phyloP scores from a whole-genome alignment of 2,113 vertebrate species.

The Pluvianellus socialis region DNA sequence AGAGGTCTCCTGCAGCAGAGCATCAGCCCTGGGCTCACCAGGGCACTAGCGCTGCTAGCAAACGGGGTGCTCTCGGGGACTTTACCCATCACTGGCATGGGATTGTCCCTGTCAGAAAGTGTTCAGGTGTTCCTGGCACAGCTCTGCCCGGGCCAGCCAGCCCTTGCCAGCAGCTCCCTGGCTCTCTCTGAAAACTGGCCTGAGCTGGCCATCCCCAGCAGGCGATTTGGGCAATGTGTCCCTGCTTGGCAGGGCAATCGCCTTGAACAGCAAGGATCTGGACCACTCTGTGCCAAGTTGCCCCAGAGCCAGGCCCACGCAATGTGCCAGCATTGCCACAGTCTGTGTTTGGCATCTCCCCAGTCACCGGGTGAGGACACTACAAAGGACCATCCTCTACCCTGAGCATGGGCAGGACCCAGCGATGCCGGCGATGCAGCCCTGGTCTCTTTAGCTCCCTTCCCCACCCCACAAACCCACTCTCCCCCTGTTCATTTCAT shows the following conservation, averaged over 20 bases:
- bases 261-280: neutral
- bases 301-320: neutral
- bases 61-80: fast-evolving
- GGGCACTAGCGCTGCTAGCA: neutral
- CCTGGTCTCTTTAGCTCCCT: neutral
- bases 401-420: neutral
- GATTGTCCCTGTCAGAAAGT: neutral
- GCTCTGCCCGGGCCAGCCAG: neutral
- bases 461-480: neutral
- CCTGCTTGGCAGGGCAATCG: neutral
- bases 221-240: neutral
- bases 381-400: neutral
- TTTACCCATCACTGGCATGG: neutral
- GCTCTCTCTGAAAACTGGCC: neutral
- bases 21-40: neutral
- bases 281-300: neutral
- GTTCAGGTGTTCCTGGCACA: neutral
- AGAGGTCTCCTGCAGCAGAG: neutral
- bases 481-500: neutral
- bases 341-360: neutral
- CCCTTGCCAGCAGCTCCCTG: neutral
- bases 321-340: fast-evolving
- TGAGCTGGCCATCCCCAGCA: fast-evolving
- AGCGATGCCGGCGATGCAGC: fast-evolving
- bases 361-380: fast-evolving